Percentiles rank a stretch among this genome's conserved stretches.
These are phyloP conservation scores for Linyphia triangularis DNA, from an alignment of 2,888 invertebrate species.

Conservation along the genomic window DNA sequence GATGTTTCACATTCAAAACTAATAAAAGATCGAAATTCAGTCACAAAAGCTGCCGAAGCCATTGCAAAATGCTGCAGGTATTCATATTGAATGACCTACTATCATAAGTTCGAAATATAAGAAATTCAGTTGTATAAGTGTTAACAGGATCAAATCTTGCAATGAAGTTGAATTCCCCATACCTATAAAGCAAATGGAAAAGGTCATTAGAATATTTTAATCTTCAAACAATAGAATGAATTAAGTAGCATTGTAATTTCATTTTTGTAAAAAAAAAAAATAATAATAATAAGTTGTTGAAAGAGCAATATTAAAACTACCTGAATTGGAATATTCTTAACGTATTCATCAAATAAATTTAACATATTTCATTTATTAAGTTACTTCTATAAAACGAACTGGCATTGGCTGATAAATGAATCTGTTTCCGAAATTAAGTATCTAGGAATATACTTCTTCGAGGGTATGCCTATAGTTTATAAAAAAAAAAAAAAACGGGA, in stretches of 20 bases:
- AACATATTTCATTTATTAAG: neutral
- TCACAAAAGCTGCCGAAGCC: slow-evolving; percentile 40
- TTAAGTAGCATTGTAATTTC: no score
- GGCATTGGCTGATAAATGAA: no score
- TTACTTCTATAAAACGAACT: no score
- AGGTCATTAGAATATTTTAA: neutral
- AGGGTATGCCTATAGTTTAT: no score
- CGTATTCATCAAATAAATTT: no score
- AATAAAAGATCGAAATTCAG: slow-evolving; percentile 53
- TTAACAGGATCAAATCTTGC: neutral
- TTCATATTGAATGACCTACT: slow-evolving; percentile 25
- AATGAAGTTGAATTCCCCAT: neutral
- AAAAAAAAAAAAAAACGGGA: no score
- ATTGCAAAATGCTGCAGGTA: neutral
- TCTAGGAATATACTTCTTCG: no score
- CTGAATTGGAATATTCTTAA: neutral
- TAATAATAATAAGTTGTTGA: no score
- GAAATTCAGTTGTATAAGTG: neutral
- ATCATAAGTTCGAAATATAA: neutral
- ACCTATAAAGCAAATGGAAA: slow-evolving; percentile 20
- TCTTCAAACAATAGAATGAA: neutral
- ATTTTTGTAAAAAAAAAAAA: no score
- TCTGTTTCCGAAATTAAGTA: no score
- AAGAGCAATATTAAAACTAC: neutral
- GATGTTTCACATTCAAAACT: slow-evolving; percentile 39